Percentiles rank a stretch among this genome's conserved stretches.
Conservation (phyloP, 2,888 invertebrate genomes). For the Muschampia plurimacula region DNA sequence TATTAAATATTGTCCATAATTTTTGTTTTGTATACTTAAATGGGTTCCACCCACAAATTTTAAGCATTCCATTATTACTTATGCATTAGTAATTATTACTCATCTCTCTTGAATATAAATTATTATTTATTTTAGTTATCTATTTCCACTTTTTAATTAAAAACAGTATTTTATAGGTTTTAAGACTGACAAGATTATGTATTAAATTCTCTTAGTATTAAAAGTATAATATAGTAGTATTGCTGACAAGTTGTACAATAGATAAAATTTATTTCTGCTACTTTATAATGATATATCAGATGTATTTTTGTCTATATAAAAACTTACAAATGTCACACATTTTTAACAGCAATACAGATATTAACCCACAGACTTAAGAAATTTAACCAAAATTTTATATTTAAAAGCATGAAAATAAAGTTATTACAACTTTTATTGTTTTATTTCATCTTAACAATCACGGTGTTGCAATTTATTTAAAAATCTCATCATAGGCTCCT, state of each 20-base stretch:
- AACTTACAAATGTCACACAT: constrained; percentile 63
- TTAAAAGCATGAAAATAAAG: constrained; percentile 74
- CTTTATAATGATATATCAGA: constrained; percentile 60
- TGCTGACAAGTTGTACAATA: constrained; percentile 73
- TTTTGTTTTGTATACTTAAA: constrained; percentile 28
- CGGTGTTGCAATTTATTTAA: not conserved
- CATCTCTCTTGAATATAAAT: constrained; percentile 56
- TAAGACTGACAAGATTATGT: constrained; percentile 82
- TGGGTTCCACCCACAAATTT: constrained; percentile 31
- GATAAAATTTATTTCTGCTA: constrained; percentile 67
- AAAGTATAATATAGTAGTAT: constrained; percentile 56
- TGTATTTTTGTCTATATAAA: constrained; percentile 51
- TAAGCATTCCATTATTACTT: constrained; percentile 70
- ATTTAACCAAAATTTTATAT: constrained; percentile 78
- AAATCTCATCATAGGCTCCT: not conserved
- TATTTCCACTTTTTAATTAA: constrained; percentile 58
- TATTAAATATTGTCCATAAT: constrained; percentile 43
- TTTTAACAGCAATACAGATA: constrained; percentile 51
- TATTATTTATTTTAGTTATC: constrained; percentile 39
- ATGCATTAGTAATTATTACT: constrained; percentile 54
- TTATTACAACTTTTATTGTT: constrained; percentile 65
- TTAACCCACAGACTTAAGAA: constrained; percentile 74
- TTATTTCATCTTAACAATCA: constrained; percentile 42
- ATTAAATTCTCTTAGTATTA: constrained; percentile 78
- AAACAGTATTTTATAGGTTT: constrained; percentile 79